Evolutionary conservation across 2,797 vertebrate genomes (phyloP), one percentile per base, ranked within the genome.

Genomic region (Catamblyrhynchus diadema): DNA sequence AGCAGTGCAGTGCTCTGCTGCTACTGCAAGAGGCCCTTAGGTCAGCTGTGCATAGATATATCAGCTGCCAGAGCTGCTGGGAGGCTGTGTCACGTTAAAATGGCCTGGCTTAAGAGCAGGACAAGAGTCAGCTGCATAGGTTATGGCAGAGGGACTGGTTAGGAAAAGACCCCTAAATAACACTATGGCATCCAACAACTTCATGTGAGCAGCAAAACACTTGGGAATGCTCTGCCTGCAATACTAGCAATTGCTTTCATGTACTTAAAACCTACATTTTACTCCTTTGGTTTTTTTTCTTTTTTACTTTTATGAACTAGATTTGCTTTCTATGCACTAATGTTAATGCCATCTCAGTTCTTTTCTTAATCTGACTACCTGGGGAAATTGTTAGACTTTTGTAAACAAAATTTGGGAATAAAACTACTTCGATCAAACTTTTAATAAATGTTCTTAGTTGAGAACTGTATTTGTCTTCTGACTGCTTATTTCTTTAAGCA

Each of bases 361-460:
- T 73, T 71, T 37, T 32, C 66, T 50, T 93, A 94, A 94, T 50
- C 69, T 77, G 60, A 80, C 75, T 78, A 84, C 51, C 25, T 71
- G 82, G 69, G 82, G 88, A 65, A 77, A 71, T 60, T 70, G 78
- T 86, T 87, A 84, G 88, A 86, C 79, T 94, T 96, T 93, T 97
- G 93, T 96, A 96, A 97, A 91, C 72, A 75, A 70, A 94, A 81
- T 60, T 77, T 88, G 87, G 60, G 62, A 94, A 60, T 79, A 75
- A 81, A 88, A 42, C 61, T 90, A 44, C 83, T 88, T 96, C 2
- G 6, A 66, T 94, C 86, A 78, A 90, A 72, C 74, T 90, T 88
- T 25, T 90, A 97, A 97, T 97, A 97, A 97, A 97, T 39, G 45
- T 78, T 86, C 39, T 82, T 86, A 95, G 94, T 59, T 94, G 70